A percentile compares a stretch with the other conserved stretches of the same genome.
These are phyloP conservation scores for Hypocryptadius cinnamomeus DNA, from an alignment of 2,113 vertebrate species.

Conservation along the genomic window DNA sequence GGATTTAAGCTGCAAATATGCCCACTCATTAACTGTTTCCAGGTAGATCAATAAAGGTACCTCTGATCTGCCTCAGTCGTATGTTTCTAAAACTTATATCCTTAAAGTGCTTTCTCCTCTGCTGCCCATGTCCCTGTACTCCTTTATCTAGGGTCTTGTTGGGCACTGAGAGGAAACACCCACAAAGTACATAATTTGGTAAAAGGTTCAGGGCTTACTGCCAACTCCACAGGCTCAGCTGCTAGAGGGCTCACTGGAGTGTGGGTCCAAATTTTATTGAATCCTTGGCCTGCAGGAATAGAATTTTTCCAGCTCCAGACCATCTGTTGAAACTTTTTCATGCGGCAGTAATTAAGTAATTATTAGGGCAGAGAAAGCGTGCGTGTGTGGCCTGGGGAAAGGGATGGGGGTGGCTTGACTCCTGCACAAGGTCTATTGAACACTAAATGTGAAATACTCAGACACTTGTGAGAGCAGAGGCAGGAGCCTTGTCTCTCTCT, in stretches of 20 bases:
- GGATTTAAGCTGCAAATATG: not conserved
- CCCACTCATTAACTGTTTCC: not conserved
- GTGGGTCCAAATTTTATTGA: conserved; percentile 19
- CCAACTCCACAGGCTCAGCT: conserved; percentile 21
- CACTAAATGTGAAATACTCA: not conserved
- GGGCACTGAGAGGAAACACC: not conserved
- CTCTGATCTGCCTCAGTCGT: not conserved
- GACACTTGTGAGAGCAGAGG: not conserved
- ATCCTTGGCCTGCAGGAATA: conserved; percentile 26
- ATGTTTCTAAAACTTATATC: not conserved
- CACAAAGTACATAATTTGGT: not conserved
- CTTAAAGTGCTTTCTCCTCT: not conserved
- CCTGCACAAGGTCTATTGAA: not conserved
- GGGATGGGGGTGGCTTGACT: not conserved
- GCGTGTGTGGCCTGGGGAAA: not conserved
- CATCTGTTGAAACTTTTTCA: conserved; percentile 56
- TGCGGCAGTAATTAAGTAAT: conserved; percentile 44
- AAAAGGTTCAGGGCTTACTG: not conserved
- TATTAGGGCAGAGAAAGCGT: conserved; percentile 52
- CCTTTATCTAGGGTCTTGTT: not conserved
- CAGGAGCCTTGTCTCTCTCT: not conserved
- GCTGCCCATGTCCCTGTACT: not conserved
- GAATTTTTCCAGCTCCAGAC: conserved; percentile 41
- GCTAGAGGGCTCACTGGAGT: not conserved
- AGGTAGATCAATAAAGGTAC: not conserved